phyloP scores from a whole-genome alignment of 2,797 vertebrate species.

The Channallabes apus region DNA sequence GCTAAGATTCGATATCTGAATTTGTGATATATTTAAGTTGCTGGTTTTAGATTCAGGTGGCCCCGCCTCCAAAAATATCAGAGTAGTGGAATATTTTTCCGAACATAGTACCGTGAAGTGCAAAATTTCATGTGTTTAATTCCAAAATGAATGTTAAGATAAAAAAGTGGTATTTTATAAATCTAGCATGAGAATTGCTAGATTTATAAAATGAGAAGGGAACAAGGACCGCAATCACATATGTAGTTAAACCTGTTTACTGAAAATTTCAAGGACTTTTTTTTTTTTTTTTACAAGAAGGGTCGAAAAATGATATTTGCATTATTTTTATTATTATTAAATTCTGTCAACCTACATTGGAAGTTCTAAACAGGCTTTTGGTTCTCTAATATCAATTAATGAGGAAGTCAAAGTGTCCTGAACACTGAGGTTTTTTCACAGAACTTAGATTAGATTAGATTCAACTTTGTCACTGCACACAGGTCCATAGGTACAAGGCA shows the following conservation, averaged over 20 bases:
- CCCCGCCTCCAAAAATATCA: neutral
- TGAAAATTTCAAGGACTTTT: neutral
- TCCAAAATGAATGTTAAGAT: neutral
- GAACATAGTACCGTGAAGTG: neutral
- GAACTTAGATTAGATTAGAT: neutral
- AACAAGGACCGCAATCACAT: neutral
- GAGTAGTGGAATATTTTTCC: neutral
- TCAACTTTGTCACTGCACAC: too few relatives aligned
- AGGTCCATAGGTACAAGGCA: too few relatives aligned
- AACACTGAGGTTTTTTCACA: neutral
- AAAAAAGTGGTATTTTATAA: neutral
- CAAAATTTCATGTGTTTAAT: neutral
- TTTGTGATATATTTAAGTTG: neutral
- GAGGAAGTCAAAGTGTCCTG: neutral
- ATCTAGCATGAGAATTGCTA: neutral
- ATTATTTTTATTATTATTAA: neutral
- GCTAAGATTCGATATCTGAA: neutral
- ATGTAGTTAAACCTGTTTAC: neutral
- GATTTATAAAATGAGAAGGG: too few relatives aligned
- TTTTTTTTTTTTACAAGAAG: neutral
- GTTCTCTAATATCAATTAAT: neutral
- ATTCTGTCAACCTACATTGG: slow-evolving; percentile 63
- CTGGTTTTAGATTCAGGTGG: neutral
- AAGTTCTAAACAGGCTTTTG: slow-evolving; percentile 55
- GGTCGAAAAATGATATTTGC: neutral